A percentile compares a stretch with the other conserved stretches of the same genome.
These are phyloP conservation scores for Riptortus pedestris DNA, from an alignment of 1,140 invertebrate genomes.

Conservation along the genomic window DNA sequence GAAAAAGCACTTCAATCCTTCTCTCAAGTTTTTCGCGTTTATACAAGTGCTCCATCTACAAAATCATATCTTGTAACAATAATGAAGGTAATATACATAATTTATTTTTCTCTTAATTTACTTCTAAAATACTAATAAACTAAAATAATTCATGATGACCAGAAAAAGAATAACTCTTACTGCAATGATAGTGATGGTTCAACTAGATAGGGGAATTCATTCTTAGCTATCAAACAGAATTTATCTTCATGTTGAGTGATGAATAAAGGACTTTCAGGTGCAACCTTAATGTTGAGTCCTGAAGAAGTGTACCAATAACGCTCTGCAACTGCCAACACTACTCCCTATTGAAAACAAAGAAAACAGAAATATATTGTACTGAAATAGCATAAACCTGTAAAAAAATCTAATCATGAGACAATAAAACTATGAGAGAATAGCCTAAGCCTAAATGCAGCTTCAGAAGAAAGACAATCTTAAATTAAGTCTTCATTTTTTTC, in stretches of 20 bases:
- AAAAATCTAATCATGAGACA: background rate
- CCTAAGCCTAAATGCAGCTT: too few relatives aligned
- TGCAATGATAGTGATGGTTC: too few relatives aligned
- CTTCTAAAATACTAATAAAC: too few relatives aligned
- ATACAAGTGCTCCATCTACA: background rate
- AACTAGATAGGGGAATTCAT: constrained; percentile 21
- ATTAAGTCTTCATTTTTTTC: too few relatives aligned
- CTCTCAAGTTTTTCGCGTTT: background rate
- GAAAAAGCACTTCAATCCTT: background rate
- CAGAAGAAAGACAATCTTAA: too few relatives aligned
- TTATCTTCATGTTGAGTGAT: background rate
- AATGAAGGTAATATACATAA: background rate
- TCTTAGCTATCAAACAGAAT: background rate
- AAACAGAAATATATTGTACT: background rate
- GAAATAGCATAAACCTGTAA: too few relatives aligned
- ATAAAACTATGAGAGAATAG: too few relatives aligned
- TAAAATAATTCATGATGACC: too few relatives aligned
- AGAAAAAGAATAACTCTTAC: too few relatives aligned
- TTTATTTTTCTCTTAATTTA: too few relatives aligned
- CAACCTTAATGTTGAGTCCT: constrained; percentile 4
- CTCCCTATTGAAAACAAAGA: background rate
- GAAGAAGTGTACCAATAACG: constrained; percentile 10
- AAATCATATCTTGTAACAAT: background rate
- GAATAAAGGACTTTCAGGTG: constrained; percentile 2
- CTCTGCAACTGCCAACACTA: constrained; percentile 1